A percentile compares a stretch with the other conserved stretches of the same genome.
Conservation (phyloP, 2,888 invertebrate species). For the Mystacides longicornis region DNA sequence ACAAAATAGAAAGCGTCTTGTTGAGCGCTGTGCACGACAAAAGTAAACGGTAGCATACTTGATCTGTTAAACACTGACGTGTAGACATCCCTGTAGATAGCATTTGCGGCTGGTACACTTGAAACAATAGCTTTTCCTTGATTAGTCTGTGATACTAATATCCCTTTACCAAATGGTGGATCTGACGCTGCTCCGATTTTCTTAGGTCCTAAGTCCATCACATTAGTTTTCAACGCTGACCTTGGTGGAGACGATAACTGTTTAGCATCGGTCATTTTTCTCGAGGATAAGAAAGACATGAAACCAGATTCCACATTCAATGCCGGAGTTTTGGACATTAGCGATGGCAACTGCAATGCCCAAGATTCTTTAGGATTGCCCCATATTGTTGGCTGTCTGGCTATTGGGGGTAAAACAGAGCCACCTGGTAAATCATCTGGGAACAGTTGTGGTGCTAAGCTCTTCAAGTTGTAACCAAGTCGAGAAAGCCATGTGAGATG, state of each 20-base stretch:
- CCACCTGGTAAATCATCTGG: constrained; percentile 62
- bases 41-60: constrained; percentile 77
- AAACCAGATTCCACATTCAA: constrained; percentile 78
- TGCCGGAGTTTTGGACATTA: constrained; percentile 58
- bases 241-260: constrained; percentile 70
- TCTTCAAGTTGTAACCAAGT: constrained; percentile 79
- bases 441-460: constrained; percentile 79
- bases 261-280: constrained; percentile 69
- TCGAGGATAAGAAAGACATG: constrained; percentile 70
- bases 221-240: constrained; percentile 72
- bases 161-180: constrained; percentile 82
- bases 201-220: constrained; percentile 64
- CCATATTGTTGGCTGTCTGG: constrained; percentile 50
- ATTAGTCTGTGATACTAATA: constrained; percentile 72
- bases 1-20: constrained; percentile 92
- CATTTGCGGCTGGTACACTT: constrained; percentile 82
- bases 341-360: constrained; percentile 50
- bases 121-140: constrained; percentile 77
- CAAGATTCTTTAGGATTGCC: constrained; percentile 47
- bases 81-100: constrained; percentile 86
- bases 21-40: constrained; percentile 79
- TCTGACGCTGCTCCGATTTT: constrained; percentile 78
- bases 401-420: constrained; percentile 58
- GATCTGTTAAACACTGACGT: constrained; percentile 89
- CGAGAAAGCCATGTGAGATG: constrained; percentile 79